Evolutionary conservation across 2,113 vertebrate genomes (phyloP), one percentile per base, ranked within the genome.

Genomic region (Hypocryptadius cinnamomeus): DNA sequence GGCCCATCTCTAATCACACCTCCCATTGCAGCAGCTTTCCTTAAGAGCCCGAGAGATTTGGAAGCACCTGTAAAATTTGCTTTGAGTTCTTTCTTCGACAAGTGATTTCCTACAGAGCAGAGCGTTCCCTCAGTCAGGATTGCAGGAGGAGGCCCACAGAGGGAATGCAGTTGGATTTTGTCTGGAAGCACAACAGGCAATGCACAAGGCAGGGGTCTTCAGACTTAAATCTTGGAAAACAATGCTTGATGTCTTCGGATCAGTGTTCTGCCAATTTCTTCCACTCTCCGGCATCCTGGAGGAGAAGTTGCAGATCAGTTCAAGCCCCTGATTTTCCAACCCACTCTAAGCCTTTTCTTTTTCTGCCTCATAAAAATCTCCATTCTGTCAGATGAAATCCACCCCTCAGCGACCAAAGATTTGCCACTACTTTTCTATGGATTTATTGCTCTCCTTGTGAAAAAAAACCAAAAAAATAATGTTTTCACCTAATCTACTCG

Each of bases 241-340:
- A 57, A 45, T 78, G 21, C 90, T 74, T 74, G 94, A 68, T 90
- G 96, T 97, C 96, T 96, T 91, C 97, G 96, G 87, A 98, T 92
- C 95, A 98, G 95, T 13, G 97, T 97, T 92, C 94, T 97, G 94
- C 96, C 94, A 53, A 98, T 98, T 92, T 97, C 97, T 97, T 97
- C 96, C 81, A 98, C 97, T 83, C 65, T 97, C 93, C 64, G 96
- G 96, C 98, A 98, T 70, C 98, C 98, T 98, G 93, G 51, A 90
- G 40, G 19, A 86, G 16, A 95, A 87, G 66, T 51, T 91, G 93
- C 81, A 78, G 88, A 84, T 89, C 80, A 66, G 60, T 47, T 70
- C 13, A 88, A 96, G 87, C 47, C 78, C 92, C 72, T 92, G 66
- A 44, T 95, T 97, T 96, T 93, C 92, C 85, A 82, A 47, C 33